Evolutionary conservation across 2,888 invertebrate genomes (phyloP), one percentile per base, ranked within the genome.

Genomic region (Andricus curvator): DNA sequence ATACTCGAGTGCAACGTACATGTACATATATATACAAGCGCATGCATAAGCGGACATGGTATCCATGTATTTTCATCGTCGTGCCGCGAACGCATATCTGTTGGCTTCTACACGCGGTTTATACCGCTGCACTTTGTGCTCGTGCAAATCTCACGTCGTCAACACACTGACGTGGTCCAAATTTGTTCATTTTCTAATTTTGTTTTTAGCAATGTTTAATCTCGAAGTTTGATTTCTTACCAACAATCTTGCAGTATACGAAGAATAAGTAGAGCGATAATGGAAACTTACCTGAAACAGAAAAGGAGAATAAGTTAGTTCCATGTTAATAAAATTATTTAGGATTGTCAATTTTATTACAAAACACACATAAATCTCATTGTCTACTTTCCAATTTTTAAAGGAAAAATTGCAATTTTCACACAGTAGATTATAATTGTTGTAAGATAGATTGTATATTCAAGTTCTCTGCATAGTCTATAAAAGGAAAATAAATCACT

Each of bases 41-140:
- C 64, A 48, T 82, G 74, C 81, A 79, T 78, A 78, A 80, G 78
- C 81, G 76, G 76, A 79, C 82, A 81, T 78, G 82, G 68, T 80
- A 68, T 74, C 65, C 84, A 82, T 84, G 83, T 84, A 84, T 87
- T 84, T 84, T 84, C 83, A 84, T 84, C 84, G 78, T 84, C 76
- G 76, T 70, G 80, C 76, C 66, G 67, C 81, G 44, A 48, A 76
- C 77, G 62, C 56, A 64, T 67, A 80, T 84, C 83, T 83, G 82
- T 85, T 82, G 83, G 70, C 82, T 83, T 62, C 77, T 80, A 70
- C 78, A 82, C 81, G 82, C 83, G 82, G 80, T 84, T 81, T 84
- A 84, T 83, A 85, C 85, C 82, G 83, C 81, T 80, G 67, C 70
- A 48, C 81, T 76, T 77, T 65, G 44, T 56, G 62, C 65, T 44